Conservation (phyloP, 2,113 vertebrate species). For the Vanacampus margaritifer region DNA sequence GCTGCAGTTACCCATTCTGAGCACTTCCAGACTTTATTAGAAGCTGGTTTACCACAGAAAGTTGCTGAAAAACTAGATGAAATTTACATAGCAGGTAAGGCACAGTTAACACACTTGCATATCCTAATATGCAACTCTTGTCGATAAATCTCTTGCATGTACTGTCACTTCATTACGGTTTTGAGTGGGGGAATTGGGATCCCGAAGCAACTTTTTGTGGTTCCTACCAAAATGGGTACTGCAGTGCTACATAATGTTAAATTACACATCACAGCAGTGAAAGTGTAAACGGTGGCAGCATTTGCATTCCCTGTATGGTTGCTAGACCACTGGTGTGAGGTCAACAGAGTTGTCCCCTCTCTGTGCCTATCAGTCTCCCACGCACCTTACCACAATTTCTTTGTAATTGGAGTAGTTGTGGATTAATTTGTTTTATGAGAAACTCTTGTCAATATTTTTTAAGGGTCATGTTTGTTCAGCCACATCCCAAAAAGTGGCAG, state of each 20-base stretch:
- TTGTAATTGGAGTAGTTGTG: not conserved
- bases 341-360: constrained; percentile 28
- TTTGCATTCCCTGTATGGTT: constrained; percentile 57
- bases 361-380: constrained; percentile 19
- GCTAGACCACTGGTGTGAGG: constrained; percentile 53
- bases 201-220: constrained; percentile 98
- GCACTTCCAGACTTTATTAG: constrained; percentile 99
- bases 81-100: constrained; percentile 99
- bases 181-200: constrained; percentile 81
- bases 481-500: constrained; percentile 33
- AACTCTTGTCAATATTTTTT: constrained; percentile 25
- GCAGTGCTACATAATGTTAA: constrained; percentile 74
- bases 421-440: constrained; percentile 8
- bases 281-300: constrained; percentile 50
- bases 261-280: constrained; percentile 48
- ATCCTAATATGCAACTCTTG: constrained; percentile 68
- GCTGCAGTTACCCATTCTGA: constrained; percentile 99
- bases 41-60: constrained; percentile 99
- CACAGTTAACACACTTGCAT: constrained; percentile 70
- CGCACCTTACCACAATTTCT: constrained; percentile 9
- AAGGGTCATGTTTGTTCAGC: constrained; percentile 29
- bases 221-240: constrained; percentile 93
- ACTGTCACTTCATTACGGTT: constrained; percentile 69
- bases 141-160: constrained; percentile 74
- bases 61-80: constrained; percentile 99